Conservation (phyloP, 1,140 invertebrate genomes). For the Drosophila sp. region DNA sequence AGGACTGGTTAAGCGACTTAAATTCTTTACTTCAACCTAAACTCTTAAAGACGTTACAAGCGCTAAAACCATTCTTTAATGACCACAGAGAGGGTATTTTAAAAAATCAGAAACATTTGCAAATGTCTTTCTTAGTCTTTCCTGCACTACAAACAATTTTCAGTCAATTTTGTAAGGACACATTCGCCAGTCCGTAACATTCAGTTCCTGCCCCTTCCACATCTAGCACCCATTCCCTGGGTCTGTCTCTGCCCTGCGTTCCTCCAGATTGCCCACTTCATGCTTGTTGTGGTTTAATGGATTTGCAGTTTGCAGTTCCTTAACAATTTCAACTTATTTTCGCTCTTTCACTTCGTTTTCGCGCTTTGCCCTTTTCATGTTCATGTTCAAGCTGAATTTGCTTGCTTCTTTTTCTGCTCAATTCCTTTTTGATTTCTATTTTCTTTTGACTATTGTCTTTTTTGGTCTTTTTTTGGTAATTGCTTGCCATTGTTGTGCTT, state of each 20-base stretch:
- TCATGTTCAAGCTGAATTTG: constrained; percentile 61
- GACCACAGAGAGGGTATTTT: background rate
- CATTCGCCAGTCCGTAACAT: constrained; percentile 22
- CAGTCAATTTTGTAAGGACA: constrained; percentile 62
- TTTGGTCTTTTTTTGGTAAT: constrained; percentile 66
- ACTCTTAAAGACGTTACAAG: background rate
- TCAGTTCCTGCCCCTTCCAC: constrained; percentile 16
- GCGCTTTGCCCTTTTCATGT: constrained; percentile 74
- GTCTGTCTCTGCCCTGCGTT: background rate
- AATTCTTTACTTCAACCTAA: no score
- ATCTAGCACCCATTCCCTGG: background rate
- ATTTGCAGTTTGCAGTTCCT: constrained; percentile 80
- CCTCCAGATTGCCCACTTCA: constrained; percentile 40
- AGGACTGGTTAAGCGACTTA: no score
- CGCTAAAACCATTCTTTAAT: background rate
- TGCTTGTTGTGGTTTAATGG: constrained; percentile 79
- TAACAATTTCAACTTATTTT: constrained; percentile 78
- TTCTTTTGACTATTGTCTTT: constrained; percentile 31
- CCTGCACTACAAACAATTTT: constrained; percentile 56
- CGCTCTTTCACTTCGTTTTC: constrained; percentile 73
- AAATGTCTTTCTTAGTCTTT: constrained; percentile 40
- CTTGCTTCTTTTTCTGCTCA: constrained; percentile 15
- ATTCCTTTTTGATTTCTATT: constrained; percentile 28
- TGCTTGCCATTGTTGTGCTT: constrained; percentile 71
- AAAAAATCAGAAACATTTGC: constrained; percentile 39